phyloP scores from a whole-genome alignment of 2,888 invertebrate genomes.

The Tanytarsus gracilentus region DNA sequence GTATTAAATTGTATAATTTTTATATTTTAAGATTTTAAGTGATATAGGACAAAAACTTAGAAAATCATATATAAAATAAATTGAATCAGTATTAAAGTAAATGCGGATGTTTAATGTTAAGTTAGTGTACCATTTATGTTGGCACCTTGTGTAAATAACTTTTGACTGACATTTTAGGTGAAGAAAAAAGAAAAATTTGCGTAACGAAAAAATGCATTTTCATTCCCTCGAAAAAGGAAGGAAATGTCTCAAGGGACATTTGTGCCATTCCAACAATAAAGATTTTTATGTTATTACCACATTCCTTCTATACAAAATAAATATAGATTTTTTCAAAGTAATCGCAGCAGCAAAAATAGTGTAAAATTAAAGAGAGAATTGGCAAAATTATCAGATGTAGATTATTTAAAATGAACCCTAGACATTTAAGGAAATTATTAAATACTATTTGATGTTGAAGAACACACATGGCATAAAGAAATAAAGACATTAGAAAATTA shows the following conservation, averaged over 20 bases:
- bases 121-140: background rate
- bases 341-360: background rate
- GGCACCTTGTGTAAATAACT: background rate
- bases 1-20: too few relatives aligned
- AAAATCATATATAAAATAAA: too few relatives aligned
- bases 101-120: too few relatives aligned
- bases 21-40: too few relatives aligned
- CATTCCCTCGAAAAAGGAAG: background rate
- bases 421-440: background rate
- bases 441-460: background rate
- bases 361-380: background rate
- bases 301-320: background rate
- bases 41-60: too few relatives aligned
- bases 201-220: background rate
- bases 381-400: too few relatives aligned
- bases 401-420: background rate
- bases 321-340: background rate
- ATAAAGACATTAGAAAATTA: background rate
- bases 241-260: background rate
- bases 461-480: background rate
- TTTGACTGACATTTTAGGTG: background rate
- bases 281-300: background rate
- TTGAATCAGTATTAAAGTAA: too few relatives aligned
- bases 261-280: slow-evolving; percentile 1
- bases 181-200: background rate